Evolutionary conservation across 2,113 vertebrate species (phyloP).

Genomic region (Clarias macrocephalus): DNA sequence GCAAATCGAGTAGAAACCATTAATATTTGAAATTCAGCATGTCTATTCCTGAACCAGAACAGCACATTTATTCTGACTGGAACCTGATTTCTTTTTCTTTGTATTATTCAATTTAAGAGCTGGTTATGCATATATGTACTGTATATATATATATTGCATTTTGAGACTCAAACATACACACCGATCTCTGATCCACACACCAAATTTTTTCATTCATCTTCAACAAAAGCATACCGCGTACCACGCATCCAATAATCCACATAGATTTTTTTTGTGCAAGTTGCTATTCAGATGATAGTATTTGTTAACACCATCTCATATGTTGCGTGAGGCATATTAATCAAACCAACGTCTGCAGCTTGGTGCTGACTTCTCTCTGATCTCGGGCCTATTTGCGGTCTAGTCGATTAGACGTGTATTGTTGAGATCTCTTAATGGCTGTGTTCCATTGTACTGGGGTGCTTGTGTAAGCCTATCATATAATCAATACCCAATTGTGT

Average conservation of each 20-base stretch:
- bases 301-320: slow-evolving; percentile 27
- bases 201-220: not conserved
- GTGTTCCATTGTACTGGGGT: slow-evolving; percentile 58
- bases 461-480: slow-evolving; percentile 71
- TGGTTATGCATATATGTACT: not conserved
- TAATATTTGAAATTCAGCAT: slow-evolving; percentile 71
- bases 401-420: slow-evolving; percentile 56
- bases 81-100: slow-evolving; percentile 20
- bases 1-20: slow-evolving; percentile 77
- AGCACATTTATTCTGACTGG: not conserved
- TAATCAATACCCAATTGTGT: slow-evolving; percentile 73
- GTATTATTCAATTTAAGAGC: not conserved
- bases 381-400: slow-evolving; percentile 65
- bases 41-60: slow-evolving; percentile 46
- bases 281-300: slow-evolving; percentile 27
- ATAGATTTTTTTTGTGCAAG: slow-evolving; percentile 17
- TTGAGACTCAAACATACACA: slow-evolving; percentile 55
- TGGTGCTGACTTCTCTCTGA: slow-evolving; percentile 42
- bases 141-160: not conserved
- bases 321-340: slow-evolving; percentile 28
- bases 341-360: slow-evolving; percentile 30
- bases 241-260: slow-evolving; percentile 19
- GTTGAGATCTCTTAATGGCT: slow-evolving; percentile 70
- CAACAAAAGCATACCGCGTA: not conserved
- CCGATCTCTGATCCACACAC: slow-evolving; percentile 1